Base-by-base conservation (phyloP, 2,888 invertebrate species). In the Coenonympha glycerion region DNA sequence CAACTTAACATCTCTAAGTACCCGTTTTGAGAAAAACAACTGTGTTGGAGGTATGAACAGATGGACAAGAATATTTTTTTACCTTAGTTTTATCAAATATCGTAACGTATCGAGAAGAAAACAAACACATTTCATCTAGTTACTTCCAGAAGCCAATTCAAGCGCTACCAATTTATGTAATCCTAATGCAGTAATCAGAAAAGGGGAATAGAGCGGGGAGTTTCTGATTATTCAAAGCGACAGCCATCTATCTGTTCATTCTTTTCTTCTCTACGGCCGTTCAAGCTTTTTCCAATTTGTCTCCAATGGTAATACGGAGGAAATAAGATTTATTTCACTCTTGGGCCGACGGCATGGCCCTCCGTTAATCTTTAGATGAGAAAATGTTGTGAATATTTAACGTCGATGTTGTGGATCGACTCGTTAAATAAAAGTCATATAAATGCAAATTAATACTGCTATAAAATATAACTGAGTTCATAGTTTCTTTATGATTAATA, bases 151-250 rank as follows among this genome's bases (percentile, higher is more conserved):
- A 37, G 41, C 21, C 41, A 36, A 36, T 46, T 54, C 40, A 48
- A 52, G 19, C 46, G 37, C 34, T 42, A 33, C 22, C 47, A 49
- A 49, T 52, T 47, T 41, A 46, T 37, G 24, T 53, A 56, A 53
- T 53, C 44, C 37, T 45, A 56, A 75, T 70, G 70, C 73, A 67
- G 73, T 69, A 69, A 73, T 70, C 71, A 70, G 76, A 70, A 72
- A 49, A 52, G 64, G 24, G 66, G 63, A 63, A 63, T 71, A 69
- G 65, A 69, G 69, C 62, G 58, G 55, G 13, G 60, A 63, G 64
- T 56, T 65, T 69, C 69, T 76, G 77, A 79, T 80, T 77, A 79
- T 72, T 79, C 78, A 79, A 78, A 79, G 76, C 68, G 69, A 69
- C 67, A 59, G 64, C 56, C 56, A 69, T 73, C 76, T 75, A 41